Percentiles rank a stretch among this genome's conserved stretches.
These are phyloP conservation scores for Psix sp. DNA, from an alignment of 1,140 invertebrate genomes.

Conservation along the genomic window DNA sequence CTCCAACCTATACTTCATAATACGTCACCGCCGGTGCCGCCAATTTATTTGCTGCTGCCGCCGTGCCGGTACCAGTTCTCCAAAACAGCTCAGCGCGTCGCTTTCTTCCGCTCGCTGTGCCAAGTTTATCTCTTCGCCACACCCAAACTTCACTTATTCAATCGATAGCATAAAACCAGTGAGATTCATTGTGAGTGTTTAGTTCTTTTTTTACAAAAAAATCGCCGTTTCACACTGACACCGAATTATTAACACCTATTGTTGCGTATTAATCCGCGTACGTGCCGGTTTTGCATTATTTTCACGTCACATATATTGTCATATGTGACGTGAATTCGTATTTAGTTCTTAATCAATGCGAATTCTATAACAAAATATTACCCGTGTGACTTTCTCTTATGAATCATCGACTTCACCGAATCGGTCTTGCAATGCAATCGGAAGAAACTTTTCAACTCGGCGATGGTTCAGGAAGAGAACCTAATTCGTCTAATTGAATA, in stretches of 20 bases:
- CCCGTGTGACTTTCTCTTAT: too few species aligned
- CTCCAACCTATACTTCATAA: constrained; percentile 16
- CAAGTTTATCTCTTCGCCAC: constrained; percentile 2
- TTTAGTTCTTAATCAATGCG: too few species aligned
- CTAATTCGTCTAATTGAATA: too few species aligned
- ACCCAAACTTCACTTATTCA: constrained; percentile 1
- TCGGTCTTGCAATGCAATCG: too few species aligned
- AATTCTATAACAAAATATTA: too few species aligned
- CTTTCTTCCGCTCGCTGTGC: constrained; percentile 22
- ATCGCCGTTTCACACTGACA: background rate
- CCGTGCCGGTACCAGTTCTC: constrained; percentile 45
- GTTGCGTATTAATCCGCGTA: too few species aligned
- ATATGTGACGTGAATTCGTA: too few species aligned
- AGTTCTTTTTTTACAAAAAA: background rate
- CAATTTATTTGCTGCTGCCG: constrained; percentile 6
- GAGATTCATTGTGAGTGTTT: background rate
- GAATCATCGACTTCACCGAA: too few species aligned
- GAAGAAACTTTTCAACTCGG: too few species aligned
- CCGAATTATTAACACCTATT: background rate
- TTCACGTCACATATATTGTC: too few species aligned
- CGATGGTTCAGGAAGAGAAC: too few species aligned
- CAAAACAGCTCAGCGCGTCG: constrained; percentile 38
- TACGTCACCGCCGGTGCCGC: constrained; percentile 35
- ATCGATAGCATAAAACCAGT: background rate
- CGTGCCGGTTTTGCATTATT: too few species aligned